A percentile compares a stretch with the other conserved stretches of the same genome.
phyloP scores from a whole-genome alignment of 2,888 invertebrate species.

The Rosalia funebris region DNA sequence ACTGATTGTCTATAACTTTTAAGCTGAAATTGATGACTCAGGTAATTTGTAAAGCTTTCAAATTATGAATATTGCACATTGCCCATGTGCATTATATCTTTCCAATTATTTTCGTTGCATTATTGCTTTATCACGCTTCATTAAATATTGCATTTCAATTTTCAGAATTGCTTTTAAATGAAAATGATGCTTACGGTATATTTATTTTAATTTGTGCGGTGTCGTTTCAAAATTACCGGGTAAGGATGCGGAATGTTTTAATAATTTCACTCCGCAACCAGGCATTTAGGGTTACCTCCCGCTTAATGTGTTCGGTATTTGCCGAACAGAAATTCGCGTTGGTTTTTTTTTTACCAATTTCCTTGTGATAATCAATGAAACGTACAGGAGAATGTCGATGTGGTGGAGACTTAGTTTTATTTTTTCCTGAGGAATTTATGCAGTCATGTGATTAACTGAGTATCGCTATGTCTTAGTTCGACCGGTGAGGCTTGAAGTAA shows the following conservation, averaged over 20 bases:
- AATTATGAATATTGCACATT: too few species aligned
- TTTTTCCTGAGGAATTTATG: constrained; percentile 18
- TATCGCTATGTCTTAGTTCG: constrained; percentile 5
- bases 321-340: constrained; percentile 1
- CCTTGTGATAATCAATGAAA: constrained; percentile 9
- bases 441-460: constrained; percentile 7
- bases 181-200: too few species aligned
- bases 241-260: background rate
- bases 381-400: background rate
- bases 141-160: too few species aligned
- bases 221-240: background rate
- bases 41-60: too few species aligned
- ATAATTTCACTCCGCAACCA: background rate
- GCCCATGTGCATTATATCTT: too few species aligned
- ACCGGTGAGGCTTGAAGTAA: constrained; percentile 11
- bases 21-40: too few species aligned
- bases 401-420: constrained; percentile 6
- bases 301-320: constrained; percentile 3
- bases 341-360: constrained; percentile 12
- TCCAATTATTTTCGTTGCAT: too few species aligned
- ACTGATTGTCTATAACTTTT: too few species aligned
- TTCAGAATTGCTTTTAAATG: too few species aligned
- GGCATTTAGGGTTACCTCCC: background rate
- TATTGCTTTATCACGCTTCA: too few species aligned
- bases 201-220: background rate